Base-by-base conservation (phyloP, 30 jellyfish, hydroid and myxozoan genomes). In the Aurelia sp. region DNA sequence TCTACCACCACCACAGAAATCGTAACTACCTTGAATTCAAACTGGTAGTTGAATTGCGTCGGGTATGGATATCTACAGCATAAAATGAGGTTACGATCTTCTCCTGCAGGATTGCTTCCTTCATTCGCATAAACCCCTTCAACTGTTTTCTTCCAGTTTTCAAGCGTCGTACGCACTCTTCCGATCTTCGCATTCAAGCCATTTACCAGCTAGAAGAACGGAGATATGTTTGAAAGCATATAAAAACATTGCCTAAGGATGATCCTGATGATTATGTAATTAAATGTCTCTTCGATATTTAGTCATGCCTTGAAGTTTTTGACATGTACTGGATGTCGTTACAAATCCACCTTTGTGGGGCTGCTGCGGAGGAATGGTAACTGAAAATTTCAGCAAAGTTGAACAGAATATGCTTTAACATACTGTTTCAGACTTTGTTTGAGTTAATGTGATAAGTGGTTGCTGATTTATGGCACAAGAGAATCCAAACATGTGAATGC, bases 121-220 rank as follows among this genome's bases (percentile, higher is more conserved):
- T 9, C 55, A 1, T 22, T 59, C 35, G 30, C 77, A 24, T 79
- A 79, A 47, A 55, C 80, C 61, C 66, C 80, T 57, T 79, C 89
- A 62, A 79, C 66, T n/a, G 68, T 35, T n/a, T 50, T 79, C 40
- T 63, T 47, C 89, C 89, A 79, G 12, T 55, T 20, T 53, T 19
- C 58, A 15, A 79, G 24, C 18, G 35, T 41, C 27, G 64, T 74
- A 22, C 89, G 70, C 8, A 79, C 89, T 8, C 21, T 63, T 24
- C 41, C 31, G 65, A 79, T 38, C 59, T 79, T 79, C 2, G 62
- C 73, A 38, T 9, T 15, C 19, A 79, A 21, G 58, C 78, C 78
- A 79, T 63, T 66, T 68, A 21, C 66, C 35, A 79, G 38, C 89
- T 79, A 27, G 7, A 40, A 77, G 62, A 69, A 27, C 13, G 18